Percentiles rank a stretch among this genome's conserved stretches.
Conservation (phyloP, 2,797 vertebrate genomes). For the Strix occidentalis region DNA sequence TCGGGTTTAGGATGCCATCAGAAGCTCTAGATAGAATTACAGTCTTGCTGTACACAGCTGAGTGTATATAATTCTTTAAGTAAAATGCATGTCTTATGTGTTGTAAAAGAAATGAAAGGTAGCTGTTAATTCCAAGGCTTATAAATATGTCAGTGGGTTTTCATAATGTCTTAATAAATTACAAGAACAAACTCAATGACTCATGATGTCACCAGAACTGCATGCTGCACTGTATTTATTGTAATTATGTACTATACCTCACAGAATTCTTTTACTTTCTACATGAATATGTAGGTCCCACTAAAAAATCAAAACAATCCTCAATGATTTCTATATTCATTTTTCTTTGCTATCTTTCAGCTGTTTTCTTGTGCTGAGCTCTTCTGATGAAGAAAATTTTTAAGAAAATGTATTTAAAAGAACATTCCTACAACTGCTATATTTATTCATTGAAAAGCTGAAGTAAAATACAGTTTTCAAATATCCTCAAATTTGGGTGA, state of each 20-base stretch:
- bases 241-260: neutral
- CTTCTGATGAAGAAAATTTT: neutral
- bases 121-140: constrained; percentile 74
- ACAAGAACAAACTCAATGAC: constrained; percentile 54
- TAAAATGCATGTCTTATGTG: constrained; percentile 17
- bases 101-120: constrained; percentile 69
- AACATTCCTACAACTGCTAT: neutral
- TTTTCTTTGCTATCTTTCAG: neutral
- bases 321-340: neutral
- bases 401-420: neutral
- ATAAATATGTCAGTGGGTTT: constrained; percentile 76
- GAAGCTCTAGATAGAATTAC: neutral
- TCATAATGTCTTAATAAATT: constrained; percentile 75
- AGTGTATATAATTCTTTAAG: constrained; percentile 15
- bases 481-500: constrained; percentile 12
- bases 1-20: neutral
- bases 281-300: neutral
- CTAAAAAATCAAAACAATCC: neutral
- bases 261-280: neutral
- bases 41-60: neutral
- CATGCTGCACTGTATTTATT: constrained; percentile 26
- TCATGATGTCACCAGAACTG: constrained; percentile 60
- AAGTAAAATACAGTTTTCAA: constrained; percentile 44
- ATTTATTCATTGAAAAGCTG: constrained; percentile 14
- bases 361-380: neutral